A percentile compares a stretch with the other conserved stretches of the same genome.
Conservation (phyloP, 2,888 invertebrate genomes). For the Tenthredo amoena region DNA sequence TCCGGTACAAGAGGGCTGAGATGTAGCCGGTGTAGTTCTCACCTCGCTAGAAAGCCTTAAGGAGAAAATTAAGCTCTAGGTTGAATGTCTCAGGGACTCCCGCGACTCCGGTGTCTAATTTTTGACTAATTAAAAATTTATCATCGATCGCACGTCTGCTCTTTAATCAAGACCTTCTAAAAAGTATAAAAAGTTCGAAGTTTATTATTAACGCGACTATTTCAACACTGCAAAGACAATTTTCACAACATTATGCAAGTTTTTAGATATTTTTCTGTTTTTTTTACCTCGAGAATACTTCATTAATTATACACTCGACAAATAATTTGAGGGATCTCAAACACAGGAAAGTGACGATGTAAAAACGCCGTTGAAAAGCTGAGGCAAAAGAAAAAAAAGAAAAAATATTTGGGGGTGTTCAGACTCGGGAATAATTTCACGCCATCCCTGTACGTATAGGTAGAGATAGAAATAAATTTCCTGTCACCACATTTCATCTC, state of each 20-base stretch:
- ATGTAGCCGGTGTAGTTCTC: constrained; percentile 1
- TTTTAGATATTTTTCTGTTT: not conserved
- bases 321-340: not conserved
- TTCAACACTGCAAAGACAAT: not conserved
- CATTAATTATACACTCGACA: not conserved
- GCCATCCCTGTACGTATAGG: not conserved
- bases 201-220: not conserved
- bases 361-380: not conserved
- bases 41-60: not conserved
- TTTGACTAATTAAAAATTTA: constrained; percentile 32
- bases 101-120: constrained; percentile 1
- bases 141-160: constrained; percentile 12
- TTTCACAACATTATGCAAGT: not conserved
- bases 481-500: not conserved
- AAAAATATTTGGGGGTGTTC: not conserved
- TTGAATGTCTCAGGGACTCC: not conserved
- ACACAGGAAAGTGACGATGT: not conserved
- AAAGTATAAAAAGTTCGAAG: not conserved
- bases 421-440: not conserved
- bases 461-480: not conserved
- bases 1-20: not conserved
- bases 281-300: not conserved
- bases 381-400: not conserved
- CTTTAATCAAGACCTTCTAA: constrained; percentile 4
- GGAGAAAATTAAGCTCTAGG: constrained; percentile 18